Conservation (phyloP, 2,113 vertebrate genomes). For the Paedocypris sp. region DNA sequence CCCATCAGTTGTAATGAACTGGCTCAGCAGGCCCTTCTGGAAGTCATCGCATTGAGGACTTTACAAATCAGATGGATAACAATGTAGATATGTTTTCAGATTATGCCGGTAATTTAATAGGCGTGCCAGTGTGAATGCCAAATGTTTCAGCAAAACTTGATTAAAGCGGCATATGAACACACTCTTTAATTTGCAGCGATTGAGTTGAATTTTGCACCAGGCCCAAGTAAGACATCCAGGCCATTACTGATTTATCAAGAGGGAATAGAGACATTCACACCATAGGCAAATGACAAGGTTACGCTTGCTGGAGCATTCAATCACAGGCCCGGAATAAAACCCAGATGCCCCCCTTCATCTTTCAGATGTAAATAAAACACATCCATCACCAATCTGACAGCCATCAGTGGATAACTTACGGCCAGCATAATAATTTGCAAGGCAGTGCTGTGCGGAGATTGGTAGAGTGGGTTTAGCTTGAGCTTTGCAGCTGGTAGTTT, state of each 20-base stretch:
- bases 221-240: constrained; percentile 25
- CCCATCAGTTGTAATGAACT: constrained; percentile 3
- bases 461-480: background rate
- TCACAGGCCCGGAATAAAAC: constrained; percentile 37
- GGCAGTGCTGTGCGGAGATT: background rate
- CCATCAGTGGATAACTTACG: constrained; percentile 32
- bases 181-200: constrained; percentile 37
- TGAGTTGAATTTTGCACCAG: constrained; percentile 43
- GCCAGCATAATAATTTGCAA: constrained; percentile 30
- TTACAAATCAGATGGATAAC: background rate
- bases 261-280: constrained; percentile 44
- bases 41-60: background rate
- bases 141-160: constrained; percentile 41
- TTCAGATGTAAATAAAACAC: constrained; percentile 45
- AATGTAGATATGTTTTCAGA: background rate
- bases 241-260: constrained; percentile 41
- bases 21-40: background rate
- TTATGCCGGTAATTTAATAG: background rate
- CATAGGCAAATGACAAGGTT: constrained; percentile 38
- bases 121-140: constrained; percentile 32
- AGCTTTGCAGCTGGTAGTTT: constrained; percentile 13
- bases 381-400: constrained; percentile 41
- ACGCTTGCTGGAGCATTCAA: constrained; percentile 25
- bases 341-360: constrained; percentile 43
- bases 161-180: constrained; percentile 41